Conservation (phyloP, 1,140 invertebrate genomes). For the Diabrotica virgifera region DNA sequence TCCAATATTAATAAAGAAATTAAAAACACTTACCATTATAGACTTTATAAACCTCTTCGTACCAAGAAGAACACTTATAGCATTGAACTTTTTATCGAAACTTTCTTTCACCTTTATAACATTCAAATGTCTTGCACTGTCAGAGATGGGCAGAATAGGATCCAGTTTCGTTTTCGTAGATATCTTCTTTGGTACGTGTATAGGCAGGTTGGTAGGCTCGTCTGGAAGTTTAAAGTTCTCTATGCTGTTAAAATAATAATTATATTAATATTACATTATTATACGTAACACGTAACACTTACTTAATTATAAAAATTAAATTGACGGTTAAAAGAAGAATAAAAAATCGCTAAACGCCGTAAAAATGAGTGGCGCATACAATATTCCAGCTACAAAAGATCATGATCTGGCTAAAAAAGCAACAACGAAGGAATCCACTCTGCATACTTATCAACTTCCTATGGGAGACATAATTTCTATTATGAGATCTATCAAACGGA, state of each 20-base stretch:
- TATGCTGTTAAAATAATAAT: slow-evolving; percentile 7
- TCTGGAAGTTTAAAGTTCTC: background rate
- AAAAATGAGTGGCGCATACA: too few species aligned
- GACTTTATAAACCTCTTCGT: slow-evolving; percentile 8
- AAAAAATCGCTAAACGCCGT: too few species aligned
- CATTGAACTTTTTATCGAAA: slow-evolving; percentile 3
- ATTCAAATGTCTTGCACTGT: slow-evolving; percentile 8
- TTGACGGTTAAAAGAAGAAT: too few species aligned
- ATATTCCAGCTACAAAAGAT: too few species aligned
- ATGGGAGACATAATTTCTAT: too few species aligned
- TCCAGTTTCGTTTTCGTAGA: slow-evolving; percentile 7
- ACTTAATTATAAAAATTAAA: too few species aligned
- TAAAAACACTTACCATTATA: background rate
- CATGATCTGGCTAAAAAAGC: too few species aligned
- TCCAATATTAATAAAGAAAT: background rate
- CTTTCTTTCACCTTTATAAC: slow-evolving; percentile 5
- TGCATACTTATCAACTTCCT: too few species aligned
- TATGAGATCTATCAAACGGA: too few species aligned
- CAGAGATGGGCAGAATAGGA: background rate
- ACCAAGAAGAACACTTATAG: slow-evolving; percentile 7
- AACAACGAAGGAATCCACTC: too few species aligned
- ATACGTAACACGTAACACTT: too few species aligned
- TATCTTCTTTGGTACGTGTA: slow-evolving; percentile 7
- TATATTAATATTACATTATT: too few species aligned
- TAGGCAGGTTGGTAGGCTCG: slow-evolving; percentile 9